Evolutionary conservation across 2,888 invertebrate species (phyloP), one percentile per base, ranked within the genome.

Genomic region (Cremastobaeus sp.): DNA sequence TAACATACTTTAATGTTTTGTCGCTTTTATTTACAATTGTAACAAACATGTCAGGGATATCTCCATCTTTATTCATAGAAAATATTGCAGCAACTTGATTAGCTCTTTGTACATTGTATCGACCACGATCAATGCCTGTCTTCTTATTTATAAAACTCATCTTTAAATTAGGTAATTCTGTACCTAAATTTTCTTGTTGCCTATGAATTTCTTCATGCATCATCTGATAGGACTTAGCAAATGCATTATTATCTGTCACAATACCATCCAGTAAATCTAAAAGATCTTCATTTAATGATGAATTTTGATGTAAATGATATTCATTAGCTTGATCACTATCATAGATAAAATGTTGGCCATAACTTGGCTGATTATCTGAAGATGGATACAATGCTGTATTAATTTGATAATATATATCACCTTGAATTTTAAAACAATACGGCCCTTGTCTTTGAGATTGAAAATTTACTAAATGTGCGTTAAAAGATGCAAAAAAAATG

Each of bases 21-120:
- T 73, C 62, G 50, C 52, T 35, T 64, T 55, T 69, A 43, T 76
- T 75, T 20, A 39, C 30, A 6, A 76, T 70, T 9, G 59, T 69
- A 20, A 78, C 75, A 54, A 55, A 78, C 11, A 65, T 57, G 30
- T 75, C 71, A 2, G 76, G 74, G 48, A 77, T 77, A 20, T 77
- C 65, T 4, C 76, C 69, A 62, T 76, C 74, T 34, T 73, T 75
- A 6, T 55, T 69, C 9, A 74, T 78, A n/a, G 68, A 68, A 60
- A 76, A 77, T 60, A 72, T 39, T 45, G 70, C 70, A n/a, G 74
- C 66, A 15, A 20, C 66, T 28, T 60, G 37, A 32, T 65, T 65
- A 1, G 18, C 6, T 45, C 43, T 54, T 43, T 65, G 65, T 15
- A 50, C 14, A 32, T 71, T 66, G 14, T 47, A 75, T 18, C 71